phyloP scores from a whole-genome alignment of 1,140 invertebrate species.

The Eurytemora carolleeae region DNA sequence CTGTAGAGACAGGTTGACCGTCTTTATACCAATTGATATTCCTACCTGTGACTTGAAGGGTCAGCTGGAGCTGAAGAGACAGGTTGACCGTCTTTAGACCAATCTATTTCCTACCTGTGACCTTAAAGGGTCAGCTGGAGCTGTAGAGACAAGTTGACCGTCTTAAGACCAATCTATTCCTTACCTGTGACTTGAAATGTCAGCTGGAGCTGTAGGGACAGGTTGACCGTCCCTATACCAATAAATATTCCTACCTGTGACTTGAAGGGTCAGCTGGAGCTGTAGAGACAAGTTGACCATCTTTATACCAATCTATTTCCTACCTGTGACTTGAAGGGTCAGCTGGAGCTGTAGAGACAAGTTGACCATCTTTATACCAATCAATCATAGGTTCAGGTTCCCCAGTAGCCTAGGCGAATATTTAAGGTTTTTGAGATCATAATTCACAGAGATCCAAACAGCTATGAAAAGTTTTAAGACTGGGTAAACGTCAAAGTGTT shows the following conservation, averaged over 20 bases:
- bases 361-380: constrained; percentile 48
- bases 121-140: constrained; percentile 10
- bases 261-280: constrained; percentile 4
- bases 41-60: neutral
- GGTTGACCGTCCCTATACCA: constrained; percentile 48
- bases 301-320: constrained; percentile 57
- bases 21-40: constrained; percentile 60
- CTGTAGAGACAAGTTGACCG: constrained; percentile 23
- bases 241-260: too few relatives aligned
- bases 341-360: constrained; percentile 3
- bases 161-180: constrained; percentile 58
- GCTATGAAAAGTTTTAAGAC: too few relatives aligned
- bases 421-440: too few relatives aligned
- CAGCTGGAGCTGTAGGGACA: constrained; percentile 5
- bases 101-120: too few relatives aligned
- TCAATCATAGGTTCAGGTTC: constrained; percentile 43
- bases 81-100: constrained; percentile 44
- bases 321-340: constrained; percentile 3
- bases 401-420: neutral
- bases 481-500: too few relatives aligned
- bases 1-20: constrained; percentile 23
- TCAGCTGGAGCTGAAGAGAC: constrained; percentile 7
- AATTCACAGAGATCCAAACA: too few relatives aligned
- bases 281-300: constrained; percentile 26
- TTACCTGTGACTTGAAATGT: neutral